phyloP scores from a whole-genome alignment of 2,888 invertebrate species.

The Proisotoma minuta region DNA sequence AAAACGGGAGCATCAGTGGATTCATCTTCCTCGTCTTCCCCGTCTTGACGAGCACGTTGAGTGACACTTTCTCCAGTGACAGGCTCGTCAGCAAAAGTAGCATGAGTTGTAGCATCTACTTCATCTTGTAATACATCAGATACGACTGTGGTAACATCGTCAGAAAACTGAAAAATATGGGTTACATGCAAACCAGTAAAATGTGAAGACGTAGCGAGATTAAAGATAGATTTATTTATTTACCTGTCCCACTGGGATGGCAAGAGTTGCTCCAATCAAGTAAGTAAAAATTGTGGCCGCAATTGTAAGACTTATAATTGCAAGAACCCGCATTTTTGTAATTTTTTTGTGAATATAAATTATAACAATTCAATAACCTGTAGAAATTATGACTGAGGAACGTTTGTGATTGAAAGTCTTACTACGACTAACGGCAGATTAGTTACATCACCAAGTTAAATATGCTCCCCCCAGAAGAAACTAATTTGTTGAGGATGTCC shows the following conservation, averaged over 20 bases:
- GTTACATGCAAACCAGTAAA: neutral
- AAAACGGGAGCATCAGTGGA: slow-evolving; percentile 16
- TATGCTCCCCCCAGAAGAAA: slow-evolving; percentile 20
- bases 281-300: slow-evolving; percentile 1
- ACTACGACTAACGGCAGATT: slow-evolving; percentile 31
- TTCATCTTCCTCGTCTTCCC: slow-evolving; percentile 36
- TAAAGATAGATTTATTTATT: neutral
- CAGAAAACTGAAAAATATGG: neutral
- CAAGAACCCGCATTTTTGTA: slow-evolving; percentile 27
- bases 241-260: slow-evolving; percentile 33
- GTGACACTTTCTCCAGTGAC: slow-evolving; percentile 1
- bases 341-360: neutral
- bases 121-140: slow-evolving; percentile 25
- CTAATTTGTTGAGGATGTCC: slow-evolving; percentile 14
- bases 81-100: slow-evolving; percentile 3
- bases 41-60: slow-evolving; percentile 26
- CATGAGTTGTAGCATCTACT: slow-evolving; percentile 5
- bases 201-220: neutral
- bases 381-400: neutral
- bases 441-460: slow-evolving; percentile 40
- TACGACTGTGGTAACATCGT: slow-evolving; percentile 17
- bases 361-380: neutral
- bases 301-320: slow-evolving; percentile 9
- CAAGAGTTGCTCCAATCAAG: slow-evolving; percentile 25
- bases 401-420: neutral